Evolutionary conservation across 2,888 invertebrate species (phyloP).

Genomic region (Julus scanicus): DNA sequence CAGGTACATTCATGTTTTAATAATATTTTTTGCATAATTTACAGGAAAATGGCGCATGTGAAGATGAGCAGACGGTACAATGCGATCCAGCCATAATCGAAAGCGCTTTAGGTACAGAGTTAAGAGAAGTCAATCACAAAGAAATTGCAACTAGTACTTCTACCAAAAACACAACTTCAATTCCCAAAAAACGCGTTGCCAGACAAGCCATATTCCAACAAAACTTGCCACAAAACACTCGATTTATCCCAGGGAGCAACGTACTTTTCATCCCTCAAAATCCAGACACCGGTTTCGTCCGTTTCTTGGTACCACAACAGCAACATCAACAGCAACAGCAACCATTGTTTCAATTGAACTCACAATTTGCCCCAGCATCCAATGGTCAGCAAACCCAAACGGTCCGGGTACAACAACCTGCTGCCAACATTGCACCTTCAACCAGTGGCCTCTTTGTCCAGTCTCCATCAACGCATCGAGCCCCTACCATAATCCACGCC

Average conservation of each 20-base stretch:
- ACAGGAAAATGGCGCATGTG: conserved; percentile 42
- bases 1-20: too few relatives aligned
- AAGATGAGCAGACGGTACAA: conserved; percentile 11
- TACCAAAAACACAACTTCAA: neutral
- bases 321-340: neutral
- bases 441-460: neutral
- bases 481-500: neutral
- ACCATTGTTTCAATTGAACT: conserved; percentile 25
- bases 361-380: neutral
- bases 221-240: neutral
- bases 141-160: neutral
- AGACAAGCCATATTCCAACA: conserved; percentile 1
- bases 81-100: neutral
- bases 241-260: conserved; percentile 6
- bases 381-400: neutral
- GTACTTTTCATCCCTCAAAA: conserved; percentile 32
- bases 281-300: conserved; percentile 8
- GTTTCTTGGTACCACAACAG: conserved; percentile 4
- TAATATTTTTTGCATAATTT: neutral
- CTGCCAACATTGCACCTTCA: neutral
- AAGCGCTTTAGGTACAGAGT: too few relatives aligned
- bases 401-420: neutral
- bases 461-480: neutral
- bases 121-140: neutral
- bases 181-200: conserved; percentile 2